Evolutionary conservation across 2,797 vertebrate genomes (phyloP).

Genomic region (Lates japonicus): DNA sequence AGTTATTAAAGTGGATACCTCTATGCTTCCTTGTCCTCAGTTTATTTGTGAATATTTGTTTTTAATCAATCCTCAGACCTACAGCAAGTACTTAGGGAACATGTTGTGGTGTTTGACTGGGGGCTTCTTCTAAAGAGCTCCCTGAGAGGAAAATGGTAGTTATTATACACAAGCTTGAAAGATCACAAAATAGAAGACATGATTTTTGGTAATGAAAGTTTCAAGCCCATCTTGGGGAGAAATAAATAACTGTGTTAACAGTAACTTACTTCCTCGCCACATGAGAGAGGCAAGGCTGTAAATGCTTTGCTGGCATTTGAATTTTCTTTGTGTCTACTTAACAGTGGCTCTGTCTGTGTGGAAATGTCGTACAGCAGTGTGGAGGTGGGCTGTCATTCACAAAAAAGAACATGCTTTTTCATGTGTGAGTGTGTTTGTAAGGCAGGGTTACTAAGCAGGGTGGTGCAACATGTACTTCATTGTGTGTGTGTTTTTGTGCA

Average conservation of each 20-base stretch:
- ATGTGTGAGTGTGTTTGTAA: neutral
- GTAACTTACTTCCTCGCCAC: neutral
- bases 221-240: neutral
- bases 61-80: neutral
- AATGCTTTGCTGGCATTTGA: constrained; percentile 14
- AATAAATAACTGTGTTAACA: neutral
- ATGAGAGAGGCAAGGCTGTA: neutral
- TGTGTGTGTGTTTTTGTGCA: constrained; percentile 2
- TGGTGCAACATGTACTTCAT: neutral
- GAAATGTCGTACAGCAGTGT: constrained; percentile 16
- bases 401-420: neutral
- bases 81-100: neutral
- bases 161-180: constrained; percentile 1
- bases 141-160: neutral
- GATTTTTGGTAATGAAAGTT: constrained; percentile 4
- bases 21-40: constrained; percentile 6
- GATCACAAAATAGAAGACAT: neutral
- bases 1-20: constrained; percentile 34
- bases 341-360: neutral
- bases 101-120: neutral
- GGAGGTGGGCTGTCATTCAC: constrained; percentile 23
- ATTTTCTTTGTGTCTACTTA: neutral
- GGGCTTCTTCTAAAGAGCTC: constrained; percentile 12
- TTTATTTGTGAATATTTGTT: constrained; percentile 11
- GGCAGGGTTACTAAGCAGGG: neutral